Base-by-base conservation (phyloP, 2,888 invertebrate genomes). In the Papilio gigon region DNA sequence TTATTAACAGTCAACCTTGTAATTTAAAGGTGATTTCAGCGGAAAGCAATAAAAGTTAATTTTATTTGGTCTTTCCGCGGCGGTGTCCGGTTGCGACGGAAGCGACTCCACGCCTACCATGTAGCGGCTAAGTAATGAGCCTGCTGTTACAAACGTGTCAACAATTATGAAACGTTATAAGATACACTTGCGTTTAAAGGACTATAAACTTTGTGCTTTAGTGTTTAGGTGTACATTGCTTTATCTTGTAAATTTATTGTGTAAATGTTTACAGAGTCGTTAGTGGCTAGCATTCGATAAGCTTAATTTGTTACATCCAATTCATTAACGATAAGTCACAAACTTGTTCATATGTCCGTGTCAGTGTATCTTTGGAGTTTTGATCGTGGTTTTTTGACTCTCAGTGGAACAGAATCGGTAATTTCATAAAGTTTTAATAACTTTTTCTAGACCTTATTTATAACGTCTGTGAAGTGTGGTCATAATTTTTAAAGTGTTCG, bases 41-140 rank as follows among this genome's bases (percentile, higher is more conserved):
- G 78, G 80, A 81, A 77, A 81, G 84, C 83, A 85, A 86, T 87
- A 86, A 87, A 82, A 84, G 85, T 84, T 88, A 89, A 89, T 89
- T 89, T 90, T 87, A 89, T 91, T 90, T 88, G 89, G 83, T 81
- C 83, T 77, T 82, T 80, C 81, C 78, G 77, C 78, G 78, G 77
- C 79, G 79, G 86, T 88, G 87, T 91, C 90, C 88, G 87, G 84
- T 88, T 85, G 79, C 87, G 82, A 84, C 85, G 89, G 89, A 88
- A 88, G 86, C 82, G 80, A 68, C 68, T 71, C 73, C 87, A 85
- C 90, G 87, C 90, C 89, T 85, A 84, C 84, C 78, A 74, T 77
- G 77, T 78, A 78, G 75, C 79, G 79, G 84, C 87, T 90, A 91
- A 92, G 90, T 92, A 91, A 92, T 90, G 88, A 91, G 85, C 83